Evolutionary conservation across 2,888 invertebrate species (phyloP).

Genomic region (Arrhopalites spinosus): DNA sequence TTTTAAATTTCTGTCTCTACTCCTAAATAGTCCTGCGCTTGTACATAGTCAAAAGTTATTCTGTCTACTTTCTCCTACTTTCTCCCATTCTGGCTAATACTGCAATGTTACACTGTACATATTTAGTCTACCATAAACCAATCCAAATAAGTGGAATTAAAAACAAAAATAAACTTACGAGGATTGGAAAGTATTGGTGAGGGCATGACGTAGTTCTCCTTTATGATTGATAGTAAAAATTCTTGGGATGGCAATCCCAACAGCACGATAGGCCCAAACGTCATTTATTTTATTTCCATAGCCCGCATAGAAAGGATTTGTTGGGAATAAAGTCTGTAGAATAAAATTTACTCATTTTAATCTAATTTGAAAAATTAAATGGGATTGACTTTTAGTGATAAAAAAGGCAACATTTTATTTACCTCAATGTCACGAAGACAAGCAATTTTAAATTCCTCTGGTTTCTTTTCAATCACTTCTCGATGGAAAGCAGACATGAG

Average conservation of each 20-base stretch:
- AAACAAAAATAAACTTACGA: too few species aligned
- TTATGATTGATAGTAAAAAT: conserved; percentile 98
- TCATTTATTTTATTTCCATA: conserved; percentile 99
- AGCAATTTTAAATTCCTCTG: conserved; percentile 98
- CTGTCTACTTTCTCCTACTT: too few species aligned
- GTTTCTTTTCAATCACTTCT: conserved; percentile 98
- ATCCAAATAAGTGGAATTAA: too few species aligned
- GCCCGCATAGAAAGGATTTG: conserved; percentile 97
- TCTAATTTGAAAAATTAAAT: too few species aligned
- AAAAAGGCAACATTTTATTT: too few species aligned
- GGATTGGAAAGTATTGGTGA: conserved; percentile 95
- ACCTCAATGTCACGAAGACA: conserved; percentile 93
- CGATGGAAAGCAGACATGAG: conserved; percentile 96
- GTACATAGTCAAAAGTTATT: too few species aligned
- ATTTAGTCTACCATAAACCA: too few species aligned
- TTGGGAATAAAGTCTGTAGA: conserved; percentile 75
- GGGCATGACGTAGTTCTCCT: conserved; percentile 93
- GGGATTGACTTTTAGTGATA: too few species aligned
- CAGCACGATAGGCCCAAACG: conserved; percentile 95
- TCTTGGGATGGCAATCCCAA: conserved; percentile 92
- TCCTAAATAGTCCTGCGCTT: too few species aligned
- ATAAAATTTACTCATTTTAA: neutral
- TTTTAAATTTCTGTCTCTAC: too few species aligned
- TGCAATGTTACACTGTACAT: too few species aligned
- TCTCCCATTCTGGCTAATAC: too few species aligned